phyloP scores from a whole-genome alignment of 2,113 vertebrate species.

The Gallinago undulata region DNA sequence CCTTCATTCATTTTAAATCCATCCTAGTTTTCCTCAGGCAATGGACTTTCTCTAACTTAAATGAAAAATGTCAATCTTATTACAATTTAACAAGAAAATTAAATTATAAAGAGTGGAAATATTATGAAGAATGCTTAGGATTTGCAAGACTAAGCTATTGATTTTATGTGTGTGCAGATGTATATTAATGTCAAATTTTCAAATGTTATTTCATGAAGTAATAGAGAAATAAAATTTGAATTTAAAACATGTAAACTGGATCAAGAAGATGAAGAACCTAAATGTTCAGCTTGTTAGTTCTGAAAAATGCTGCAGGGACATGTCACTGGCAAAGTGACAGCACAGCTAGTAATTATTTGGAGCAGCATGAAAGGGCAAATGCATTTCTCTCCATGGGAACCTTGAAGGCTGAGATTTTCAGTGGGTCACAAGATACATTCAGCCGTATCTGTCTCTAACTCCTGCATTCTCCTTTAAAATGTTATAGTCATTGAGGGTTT shows the following conservation, averaged over 20 bases:
- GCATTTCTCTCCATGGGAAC: neutral
- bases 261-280: neutral
- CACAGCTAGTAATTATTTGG: conserved; percentile 38
- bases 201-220: neutral
- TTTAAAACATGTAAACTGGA: neutral
- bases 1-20: neutral
- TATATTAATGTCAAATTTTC: neutral
- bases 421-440: neutral
- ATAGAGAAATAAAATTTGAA: neutral
- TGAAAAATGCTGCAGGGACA: neutral
- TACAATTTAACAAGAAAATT: neutral
- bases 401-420: conserved; percentile 9
- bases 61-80: conserved; percentile 38
- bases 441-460: neutral
- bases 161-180: neutral
- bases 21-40: conserved; percentile 5
- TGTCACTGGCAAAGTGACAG: conserved; percentile 7
- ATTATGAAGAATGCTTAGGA: neutral
- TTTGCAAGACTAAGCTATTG: neutral
- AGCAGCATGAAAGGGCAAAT: conserved; percentile 20
- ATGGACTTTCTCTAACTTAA: neutral
- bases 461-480: neutral
- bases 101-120: neutral
- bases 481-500: neutral
- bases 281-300: neutral